Evolutionary conservation across 2,888 invertebrate genomes (phyloP), one percentile per base, ranked within the genome.

Genomic region (Noctuana brunneofusca): DNA sequence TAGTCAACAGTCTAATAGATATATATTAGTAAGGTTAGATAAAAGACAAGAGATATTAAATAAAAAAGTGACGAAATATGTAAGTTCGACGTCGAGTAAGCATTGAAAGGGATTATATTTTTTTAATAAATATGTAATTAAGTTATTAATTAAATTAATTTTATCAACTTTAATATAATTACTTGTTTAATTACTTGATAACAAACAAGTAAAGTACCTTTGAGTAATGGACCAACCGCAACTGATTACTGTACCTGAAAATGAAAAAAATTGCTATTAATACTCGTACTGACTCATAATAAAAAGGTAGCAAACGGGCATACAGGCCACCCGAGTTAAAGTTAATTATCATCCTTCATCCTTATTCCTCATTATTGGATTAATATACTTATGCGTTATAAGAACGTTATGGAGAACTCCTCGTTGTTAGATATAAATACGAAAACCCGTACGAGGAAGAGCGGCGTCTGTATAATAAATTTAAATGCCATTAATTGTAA

Each of bases 401-500:
- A 30, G 6, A 30, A 30, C 0, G 9, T 9, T 8, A 1, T 30
- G 30, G 30, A 30, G 30, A 30, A 8, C 30, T 8, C 30, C 6
- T 30, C 9, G 9, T 30, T 30, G 30, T 30, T 8, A 30, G 9
- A 30, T 30, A 30, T 30, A 8, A 8, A 52, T 14, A 4, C 14
- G 0, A 52, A 18, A 12, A 38, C 12, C 14, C 20, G 16, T 14
- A 38, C 14, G 24, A 9, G 38, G 38, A 32, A 32, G 22, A 35
- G 24, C 58, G 58, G 50, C 41, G 58, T 27, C 16, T 2, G 41
- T 18, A 49, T 20, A 14, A 59, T 52, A 52, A 59, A 59, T 52
- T 58, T 50, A 43, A 41, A 59, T 30, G 58, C 27, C 41, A 59
- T 52, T 27, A 59, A 20, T 52, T 50, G 52, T 43, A 52, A 59